Evolutionary conservation across 23 tunicate species (phyloP), one percentile per base, ranked within the genome.

Genomic region (Ascidia mentula): DNA sequence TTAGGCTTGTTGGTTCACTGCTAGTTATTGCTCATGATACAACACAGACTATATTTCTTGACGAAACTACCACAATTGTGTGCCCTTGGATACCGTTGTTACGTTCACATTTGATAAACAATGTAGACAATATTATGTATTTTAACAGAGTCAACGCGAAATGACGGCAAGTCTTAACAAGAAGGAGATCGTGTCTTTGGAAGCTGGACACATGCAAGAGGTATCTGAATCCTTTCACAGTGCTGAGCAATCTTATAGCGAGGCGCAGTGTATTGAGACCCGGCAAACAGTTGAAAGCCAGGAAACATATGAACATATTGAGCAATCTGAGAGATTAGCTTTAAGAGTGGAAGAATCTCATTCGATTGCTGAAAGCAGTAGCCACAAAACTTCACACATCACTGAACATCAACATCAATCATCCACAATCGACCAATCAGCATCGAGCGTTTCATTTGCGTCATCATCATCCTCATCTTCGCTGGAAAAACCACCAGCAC

Each of bases 401-500:
- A 42, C 12, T 42, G 53, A 42, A 42, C 12, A 42, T 9, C 53
- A 9, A 42, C 12, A 42, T 15, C 12, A 42, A 28, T 53, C 65
- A 53, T 53, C 65, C 22, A 20, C 65, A 6, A 46, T 77, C 9
- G 37, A 45, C 36, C 34, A 45, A 40, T 42, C 80, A 46, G 30
- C 45, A 3, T 36, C 45, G 3, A 35, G 18, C 24, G 78, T 31
- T 38, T 38, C 69, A 46, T 81, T 75, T 22, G 38, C 77, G 38
- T 81, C 85, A 32, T 46, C 82, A 12, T 32, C 74, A 37, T 81
- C 85, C 6, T 75, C 79, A 60, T 84, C 81, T 8, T 65, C 81
- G 28, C 13, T 53, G 37, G 88, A 84, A 18, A 84, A 84, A 46
- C 79, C 88, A 59, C 79, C 88, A 5, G 88, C 76, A 37, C 33